Base-by-base conservation (phyloP, 1,140 invertebrate species). In the Magallana ariakensis region DNA sequence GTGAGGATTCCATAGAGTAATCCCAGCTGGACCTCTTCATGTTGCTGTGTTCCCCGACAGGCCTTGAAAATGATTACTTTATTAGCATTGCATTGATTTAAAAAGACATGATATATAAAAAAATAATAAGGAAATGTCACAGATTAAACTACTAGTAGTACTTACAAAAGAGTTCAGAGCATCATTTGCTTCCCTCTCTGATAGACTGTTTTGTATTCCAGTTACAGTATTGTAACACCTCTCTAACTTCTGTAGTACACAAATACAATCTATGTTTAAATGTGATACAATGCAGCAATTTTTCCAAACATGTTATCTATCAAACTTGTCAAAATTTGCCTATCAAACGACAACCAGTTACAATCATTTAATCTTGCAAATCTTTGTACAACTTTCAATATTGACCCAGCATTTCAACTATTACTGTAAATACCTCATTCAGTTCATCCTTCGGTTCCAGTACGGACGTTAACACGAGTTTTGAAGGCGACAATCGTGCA, bases 161-260 rank as follows among this genome's bases (percentile, higher is more conserved):
- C 92, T 92, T 91, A 92, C 91, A 89, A 92, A 85, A 60, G 97
- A 97, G 93, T 97, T 98, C 13, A 99, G 95, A 13, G 97, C 97
- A 95, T 99, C 98, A 93, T 99, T 98, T 88, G 97, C 96, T 95
- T 99, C 98, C 94, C 98, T 98, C 93, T 99, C 98, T 86, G 97
- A 98, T 87, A 98, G 95, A 85, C 97, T 97, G 85, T 96, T 95
- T 53, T 97, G 96, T 88, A 98, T 94, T 90, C 96, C 96, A 94
- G 97, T 97, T 84, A 99, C 95, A 91, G 96, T 96, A 83, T 75
- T 86, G 55, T 90, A 89, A 83, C 83, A 89, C 83, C 89, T 89
- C 62, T 91, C 90, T n/a, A 91, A 57, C 84, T 85, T 89, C 90
- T 92, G 89, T 53, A 92, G 89, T 58, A 26, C n/a, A 89, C 70